A percentile compares a stretch with the other conserved stretches of the same genome.
These are phyloP conservation scores for Stichodactyla helianthus DNA, from an alignment of 64 coral and sea anemone genomes.

Conservation along the genomic window DNA sequence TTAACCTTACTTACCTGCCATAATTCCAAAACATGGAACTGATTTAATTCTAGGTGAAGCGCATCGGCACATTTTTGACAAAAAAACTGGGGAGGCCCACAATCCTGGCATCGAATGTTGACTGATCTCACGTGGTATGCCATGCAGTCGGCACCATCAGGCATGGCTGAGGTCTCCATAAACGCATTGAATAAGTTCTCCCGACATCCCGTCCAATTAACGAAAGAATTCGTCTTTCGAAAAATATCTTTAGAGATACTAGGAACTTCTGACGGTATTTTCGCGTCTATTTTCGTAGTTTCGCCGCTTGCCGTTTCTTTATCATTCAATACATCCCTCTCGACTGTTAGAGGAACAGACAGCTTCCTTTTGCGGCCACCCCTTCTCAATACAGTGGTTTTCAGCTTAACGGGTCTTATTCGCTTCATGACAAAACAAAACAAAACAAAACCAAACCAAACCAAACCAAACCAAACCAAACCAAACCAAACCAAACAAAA, in stretches of 20 bases:
- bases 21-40: constrained; percentile 71
- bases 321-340: neutral
- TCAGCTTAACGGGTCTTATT: neutral
- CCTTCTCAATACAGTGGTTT: neutral
- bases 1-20: constrained; percentile 44
- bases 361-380: neutral
- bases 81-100: constrained; percentile 25
- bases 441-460: too few species aligned
- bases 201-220: too few species aligned
- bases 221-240: too few species aligned
- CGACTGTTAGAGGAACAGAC: neutral
- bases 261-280: too few species aligned
- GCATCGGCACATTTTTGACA: constrained; percentile 28
- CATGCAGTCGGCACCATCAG: neutral
- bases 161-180: neutral
- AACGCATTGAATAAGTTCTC: neutral
- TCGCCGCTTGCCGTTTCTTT: neutral
- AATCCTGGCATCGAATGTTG: neutral
- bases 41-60: constrained; percentile 42
- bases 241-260: too few species aligned
- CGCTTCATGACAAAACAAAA: neutral
- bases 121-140: neutral
- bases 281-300: too few species aligned
- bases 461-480: too few species aligned
- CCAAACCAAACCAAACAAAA: too few species aligned